Conservation (phyloP, 2,113 vertebrate genomes). For the Catharus bicknelli region DNA sequence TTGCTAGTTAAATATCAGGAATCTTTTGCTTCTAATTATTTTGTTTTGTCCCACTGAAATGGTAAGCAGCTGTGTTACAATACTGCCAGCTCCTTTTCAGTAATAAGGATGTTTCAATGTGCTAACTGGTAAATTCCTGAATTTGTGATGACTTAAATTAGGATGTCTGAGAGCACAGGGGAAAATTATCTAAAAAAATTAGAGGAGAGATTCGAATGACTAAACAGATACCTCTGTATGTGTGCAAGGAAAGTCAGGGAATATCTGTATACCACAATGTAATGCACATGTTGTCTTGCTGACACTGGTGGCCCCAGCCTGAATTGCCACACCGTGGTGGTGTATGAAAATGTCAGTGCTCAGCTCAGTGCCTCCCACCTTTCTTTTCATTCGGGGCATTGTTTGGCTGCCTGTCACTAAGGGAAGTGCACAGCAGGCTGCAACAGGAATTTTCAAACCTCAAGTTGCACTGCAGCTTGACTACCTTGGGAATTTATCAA, state of each 20-base stretch:
- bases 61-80: background rate
- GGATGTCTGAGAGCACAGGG: background rate
- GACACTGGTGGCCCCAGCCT: background rate
- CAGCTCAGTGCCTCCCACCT: background rate
- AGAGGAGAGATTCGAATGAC: background rate
- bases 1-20: background rate
- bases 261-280: background rate
- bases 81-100: background rate
- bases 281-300: background rate
- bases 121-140: background rate
- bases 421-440: background rate
- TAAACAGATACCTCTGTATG: background rate
- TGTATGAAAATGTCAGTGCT: background rate
- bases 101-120: background rate
- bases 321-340: background rate
- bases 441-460: background rate
- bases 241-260: background rate
- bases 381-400: background rate
- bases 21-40: constrained; percentile 18
- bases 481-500: background rate
- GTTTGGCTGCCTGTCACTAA: background rate
- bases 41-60: background rate
- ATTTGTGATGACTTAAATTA: background rate
- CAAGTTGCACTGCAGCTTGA: background rate
- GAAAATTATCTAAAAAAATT: background rate